Percentiles rank a stretch among this genome's conserved stretches.
Conservation (phyloP, 2,888 invertebrate species). For the Hololepta plana region DNA sequence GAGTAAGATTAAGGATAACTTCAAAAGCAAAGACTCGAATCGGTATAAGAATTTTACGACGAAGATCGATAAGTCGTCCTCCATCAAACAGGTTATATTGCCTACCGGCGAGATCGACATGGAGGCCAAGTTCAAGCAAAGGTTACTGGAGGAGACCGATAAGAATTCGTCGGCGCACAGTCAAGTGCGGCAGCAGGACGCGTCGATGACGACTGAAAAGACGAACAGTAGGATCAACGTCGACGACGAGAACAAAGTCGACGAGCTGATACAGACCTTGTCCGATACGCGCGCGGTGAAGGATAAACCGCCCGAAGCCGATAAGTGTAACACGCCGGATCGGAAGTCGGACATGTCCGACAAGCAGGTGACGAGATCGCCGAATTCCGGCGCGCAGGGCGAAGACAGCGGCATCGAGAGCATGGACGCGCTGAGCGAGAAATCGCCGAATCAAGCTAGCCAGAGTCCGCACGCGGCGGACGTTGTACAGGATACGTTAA, state of each 20-base stretch:
- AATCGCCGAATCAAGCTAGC: conserved; percentile 55
- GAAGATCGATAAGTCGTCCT: conserved; percentile 30
- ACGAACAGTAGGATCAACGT: conserved; percentile 20
- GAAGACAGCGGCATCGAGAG: conserved; percentile 87
- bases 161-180: conserved; percentile 5
- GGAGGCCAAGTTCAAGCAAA: conserved; percentile 40
- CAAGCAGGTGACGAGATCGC: conserved; percentile 19
- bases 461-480: conserved; percentile 41
- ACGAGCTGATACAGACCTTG: conserved; percentile 15
- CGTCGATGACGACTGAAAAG: conserved; percentile 9
- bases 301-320: conserved; percentile 23
- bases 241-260: conserved; percentile 14
- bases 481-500: conserved; percentile 12
- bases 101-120: conserved; percentile 29
- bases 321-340: conserved; percentile 23
- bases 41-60: conserved; percentile 39
- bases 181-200: neutral
- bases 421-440: conserved; percentile 86
- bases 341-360: conserved; percentile 16
- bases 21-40: conserved; percentile 22
- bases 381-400: conserved; percentile 37
- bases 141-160: conserved; percentile 30
- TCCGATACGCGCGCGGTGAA: conserved; percentile 15
- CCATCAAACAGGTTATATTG: conserved; percentile 18
- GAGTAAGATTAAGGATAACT: conserved; percentile 22